Conservation (phyloP, 2,113 vertebrate species). For the Gobius niger region DNA sequence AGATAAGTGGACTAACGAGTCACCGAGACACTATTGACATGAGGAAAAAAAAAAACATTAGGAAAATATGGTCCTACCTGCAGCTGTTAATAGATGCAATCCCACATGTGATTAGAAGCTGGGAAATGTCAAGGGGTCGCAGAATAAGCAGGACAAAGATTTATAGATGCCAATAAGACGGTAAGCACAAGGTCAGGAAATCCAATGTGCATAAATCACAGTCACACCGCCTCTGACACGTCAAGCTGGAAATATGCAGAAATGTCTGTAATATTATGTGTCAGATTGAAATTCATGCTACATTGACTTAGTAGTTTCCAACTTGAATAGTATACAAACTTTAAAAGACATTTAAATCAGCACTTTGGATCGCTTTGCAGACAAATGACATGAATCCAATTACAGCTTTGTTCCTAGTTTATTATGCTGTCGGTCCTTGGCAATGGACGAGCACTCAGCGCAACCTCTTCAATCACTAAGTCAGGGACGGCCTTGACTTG, state of each 20-base stretch:
- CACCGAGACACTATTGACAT: constrained; percentile 26
- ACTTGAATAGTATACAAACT: constrained; percentile 10
- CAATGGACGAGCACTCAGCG: constrained; percentile 7
- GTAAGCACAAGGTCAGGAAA: constrained; percentile 24
- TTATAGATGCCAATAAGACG: constrained; percentile 19
- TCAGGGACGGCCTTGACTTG: constrained; percentile 37
- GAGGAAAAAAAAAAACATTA: constrained; percentile 9
- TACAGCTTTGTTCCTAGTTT: constrained; percentile 33
- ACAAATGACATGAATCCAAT: constrained; percentile 44
- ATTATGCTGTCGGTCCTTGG: constrained; percentile 26
- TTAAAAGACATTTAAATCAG: constrained; percentile 18
- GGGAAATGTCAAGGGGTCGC: constrained; percentile 45
- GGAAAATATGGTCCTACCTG: background rate
- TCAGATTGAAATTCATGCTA: constrained; percentile 11
- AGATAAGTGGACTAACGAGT: constrained; percentile 68
- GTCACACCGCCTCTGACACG: background rate
- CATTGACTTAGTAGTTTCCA: constrained; percentile 21
- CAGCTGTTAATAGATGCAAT: constrained; percentile 18
- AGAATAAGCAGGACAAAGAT: constrained; percentile 30
- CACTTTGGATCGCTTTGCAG: constrained; percentile 28
- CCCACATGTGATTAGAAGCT: constrained; percentile 15
- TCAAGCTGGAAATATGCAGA: background rate
- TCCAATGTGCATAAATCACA: background rate
- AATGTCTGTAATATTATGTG: background rate
- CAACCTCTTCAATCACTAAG: constrained; percentile 20